These are phyloP conservation scores for Peromyscus attwateri DNA, from an alignment of 2,797 vertebrate species.

Conservation along the genomic window DNA sequence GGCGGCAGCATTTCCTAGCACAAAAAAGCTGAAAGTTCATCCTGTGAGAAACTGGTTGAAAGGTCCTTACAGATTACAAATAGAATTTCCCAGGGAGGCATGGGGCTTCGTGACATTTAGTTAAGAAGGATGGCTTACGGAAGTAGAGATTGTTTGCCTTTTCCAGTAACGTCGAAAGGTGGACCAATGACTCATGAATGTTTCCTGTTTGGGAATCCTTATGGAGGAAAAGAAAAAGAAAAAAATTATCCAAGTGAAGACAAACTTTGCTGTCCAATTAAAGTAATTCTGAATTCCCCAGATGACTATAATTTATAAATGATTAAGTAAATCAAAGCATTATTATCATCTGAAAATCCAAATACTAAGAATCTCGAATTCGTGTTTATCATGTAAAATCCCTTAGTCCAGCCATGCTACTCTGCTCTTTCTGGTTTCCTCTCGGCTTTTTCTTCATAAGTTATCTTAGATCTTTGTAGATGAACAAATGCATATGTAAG, in stretches of 20 bases:
- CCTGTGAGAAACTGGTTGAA: not conserved
- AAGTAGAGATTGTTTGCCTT: not conserved
- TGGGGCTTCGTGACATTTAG: not conserved
- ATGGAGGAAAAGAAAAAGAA: not conserved
- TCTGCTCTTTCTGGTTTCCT: not conserved
- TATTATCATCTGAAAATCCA: constrained; percentile 43
- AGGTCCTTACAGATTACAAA: constrained; percentile 4
- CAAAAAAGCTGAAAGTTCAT: not conserved
- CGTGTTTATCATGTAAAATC: not conserved
- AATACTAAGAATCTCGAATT: not conserved
- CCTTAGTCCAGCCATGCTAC: not conserved
- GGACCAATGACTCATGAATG: not conserved
- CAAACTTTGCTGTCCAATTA: not conserved
- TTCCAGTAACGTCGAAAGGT: not conserved
- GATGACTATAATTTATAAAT: constrained; percentile 1
- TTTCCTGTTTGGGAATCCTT: not conserved
- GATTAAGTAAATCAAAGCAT: constrained; percentile 15
- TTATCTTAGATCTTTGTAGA: not conserved
- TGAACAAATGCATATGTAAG: not conserved
- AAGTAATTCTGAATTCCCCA: not conserved
- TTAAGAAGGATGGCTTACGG: not conserved
- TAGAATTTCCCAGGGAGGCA: not conserved
- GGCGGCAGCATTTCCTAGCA: not conserved
- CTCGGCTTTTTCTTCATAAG: not conserved
- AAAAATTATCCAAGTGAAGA: not conserved